These are phyloP conservation scores for Okapia johnstoni DNA, from an alignment of 2,113 vertebrate species.

Conservation along the genomic window DNA sequence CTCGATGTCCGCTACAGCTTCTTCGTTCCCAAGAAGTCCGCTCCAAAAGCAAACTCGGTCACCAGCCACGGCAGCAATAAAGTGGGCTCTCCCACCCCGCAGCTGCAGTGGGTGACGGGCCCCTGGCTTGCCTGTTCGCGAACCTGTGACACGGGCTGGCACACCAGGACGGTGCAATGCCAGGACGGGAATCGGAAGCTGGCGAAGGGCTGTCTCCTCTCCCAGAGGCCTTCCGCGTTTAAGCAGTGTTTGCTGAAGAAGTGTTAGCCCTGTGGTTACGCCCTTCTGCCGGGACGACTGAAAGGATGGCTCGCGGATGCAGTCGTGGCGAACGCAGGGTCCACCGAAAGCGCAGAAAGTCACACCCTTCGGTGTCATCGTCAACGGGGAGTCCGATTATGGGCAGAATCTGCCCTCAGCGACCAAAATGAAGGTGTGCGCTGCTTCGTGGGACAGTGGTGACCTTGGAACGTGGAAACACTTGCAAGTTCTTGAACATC, in stretches of 20 bases:
- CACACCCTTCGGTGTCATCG: conserved; percentile 55
- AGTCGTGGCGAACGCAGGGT: conserved; percentile 49
- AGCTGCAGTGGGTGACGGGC: conserved; percentile 92
- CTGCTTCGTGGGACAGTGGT: background rate
- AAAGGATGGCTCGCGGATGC: conserved; percentile 30
- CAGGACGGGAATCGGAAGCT: conserved; percentile 89
- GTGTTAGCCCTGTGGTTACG: conserved; percentile 85
- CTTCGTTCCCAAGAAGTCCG: conserved; percentile 87
- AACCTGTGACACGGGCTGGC: conserved; percentile 97
- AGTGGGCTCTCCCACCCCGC: conserved; percentile 51
- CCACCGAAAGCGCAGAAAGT: conserved; percentile 64
- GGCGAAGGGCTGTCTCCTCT: conserved; percentile 89
- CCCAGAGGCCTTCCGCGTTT: conserved; percentile 91
- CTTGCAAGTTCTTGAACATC: conserved; percentile 69
- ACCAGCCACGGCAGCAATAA: conserved; percentile 70
- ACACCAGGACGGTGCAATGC: conserved; percentile 97
- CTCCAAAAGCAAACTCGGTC: conserved; percentile 70
- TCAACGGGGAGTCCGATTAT: conserved; percentile 71
- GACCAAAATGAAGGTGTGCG: conserved; percentile 19
- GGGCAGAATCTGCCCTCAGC: conserved; percentile 81
- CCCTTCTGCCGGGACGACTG: conserved; percentile 41
- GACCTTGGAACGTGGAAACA: conserved; percentile 67
- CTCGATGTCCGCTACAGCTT: conserved; percentile 97
- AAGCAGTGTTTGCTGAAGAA: conserved; percentile 94
- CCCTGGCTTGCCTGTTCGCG: conserved; percentile 94